Evolutionary conservation across 1,140 invertebrate genomes (phyloP).

Genomic region (Achroia grisella): DNA sequence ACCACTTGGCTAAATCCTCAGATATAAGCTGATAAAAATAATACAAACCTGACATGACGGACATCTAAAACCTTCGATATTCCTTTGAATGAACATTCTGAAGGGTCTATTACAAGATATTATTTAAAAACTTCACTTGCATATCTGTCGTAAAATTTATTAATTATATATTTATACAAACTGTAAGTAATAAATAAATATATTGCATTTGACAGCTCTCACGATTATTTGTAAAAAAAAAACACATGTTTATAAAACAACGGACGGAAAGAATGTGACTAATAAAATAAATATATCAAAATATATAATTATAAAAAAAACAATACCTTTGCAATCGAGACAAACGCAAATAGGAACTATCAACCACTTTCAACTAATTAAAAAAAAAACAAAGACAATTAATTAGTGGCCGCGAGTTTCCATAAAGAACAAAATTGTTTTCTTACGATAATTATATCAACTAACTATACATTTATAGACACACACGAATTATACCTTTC

Average conservation of each 20-base stretch:
- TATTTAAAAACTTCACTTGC: too few species aligned
- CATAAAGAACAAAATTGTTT: constrained; percentile 6
- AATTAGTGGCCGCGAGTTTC: constrained; percentile 37
- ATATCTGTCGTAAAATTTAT: background rate
- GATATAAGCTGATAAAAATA: too few species aligned
- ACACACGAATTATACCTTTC: constrained; percentile 14
- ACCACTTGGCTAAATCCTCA: too few species aligned
- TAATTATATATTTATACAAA: too few species aligned
- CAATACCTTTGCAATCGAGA: background rate
- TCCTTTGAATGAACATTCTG: too few species aligned
- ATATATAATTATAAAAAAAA: too few species aligned
- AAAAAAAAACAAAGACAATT: constrained; percentile 12
- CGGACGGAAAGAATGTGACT: constrained; percentile 20
- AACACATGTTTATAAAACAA: constrained; percentile 8
- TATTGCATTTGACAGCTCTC: background rate
- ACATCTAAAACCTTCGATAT: too few species aligned
- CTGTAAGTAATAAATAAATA: background rate
- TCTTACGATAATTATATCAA: constrained; percentile 1
- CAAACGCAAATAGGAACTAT: constrained; percentile 52
- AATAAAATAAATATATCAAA: constrained; percentile 5
- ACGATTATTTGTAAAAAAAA: background rate
- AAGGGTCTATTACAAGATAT: too few species aligned
- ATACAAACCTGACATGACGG: too few species aligned
- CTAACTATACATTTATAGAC: constrained; percentile 13
- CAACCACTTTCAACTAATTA: constrained; percentile 41